Evolutionary conservation across 1,140 invertebrate genomes (phyloP).

Genomic region (Parasteatoda tepidariorum): DNA sequence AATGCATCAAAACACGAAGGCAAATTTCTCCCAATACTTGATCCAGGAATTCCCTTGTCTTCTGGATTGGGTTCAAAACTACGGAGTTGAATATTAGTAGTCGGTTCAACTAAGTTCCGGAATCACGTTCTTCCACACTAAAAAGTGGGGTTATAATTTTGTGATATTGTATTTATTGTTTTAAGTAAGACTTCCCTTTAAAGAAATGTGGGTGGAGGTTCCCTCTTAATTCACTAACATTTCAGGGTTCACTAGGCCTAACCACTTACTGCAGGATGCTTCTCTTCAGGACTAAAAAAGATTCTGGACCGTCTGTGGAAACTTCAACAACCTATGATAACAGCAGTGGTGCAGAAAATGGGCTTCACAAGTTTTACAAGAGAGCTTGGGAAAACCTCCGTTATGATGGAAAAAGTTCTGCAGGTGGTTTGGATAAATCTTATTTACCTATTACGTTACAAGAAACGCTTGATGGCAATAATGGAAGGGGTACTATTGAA

Average conservation of each 20-base stretch:
- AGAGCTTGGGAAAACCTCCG: constrained; percentile 89
- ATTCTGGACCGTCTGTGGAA: constrained; percentile 65
- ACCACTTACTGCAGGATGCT: constrained; percentile 71
- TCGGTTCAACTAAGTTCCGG: too few species aligned
- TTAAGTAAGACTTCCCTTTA: too few species aligned
- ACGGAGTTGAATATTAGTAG: too few species aligned
- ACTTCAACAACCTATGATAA: constrained; percentile 70
- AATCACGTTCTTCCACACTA: too few species aligned
- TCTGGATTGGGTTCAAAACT: too few species aligned
- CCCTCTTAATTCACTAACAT: constrained; percentile 77
- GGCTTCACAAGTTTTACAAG: constrained; percentile 86
- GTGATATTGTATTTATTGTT: too few species aligned
- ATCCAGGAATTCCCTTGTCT: too few species aligned
- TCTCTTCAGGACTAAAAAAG: constrained; percentile 64
- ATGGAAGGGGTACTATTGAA: constrained; percentile 68
- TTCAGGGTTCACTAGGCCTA: constrained; percentile 67
- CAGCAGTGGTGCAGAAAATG: constrained; percentile 79
- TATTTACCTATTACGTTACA: constrained; percentile 72
- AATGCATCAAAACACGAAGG: too few species aligned
- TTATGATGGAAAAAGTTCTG: constrained; percentile 37
- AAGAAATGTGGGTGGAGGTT: too few species aligned
- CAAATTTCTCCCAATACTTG: too few species aligned
- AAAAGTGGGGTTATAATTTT: too few species aligned
- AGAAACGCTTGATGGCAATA: constrained; percentile 75
- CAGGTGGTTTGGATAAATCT: background rate